These are phyloP conservation scores for Numida meleagris DNA, from an alignment of 2,113 vertebrate genomes.

Conservation along the genomic window DNA sequence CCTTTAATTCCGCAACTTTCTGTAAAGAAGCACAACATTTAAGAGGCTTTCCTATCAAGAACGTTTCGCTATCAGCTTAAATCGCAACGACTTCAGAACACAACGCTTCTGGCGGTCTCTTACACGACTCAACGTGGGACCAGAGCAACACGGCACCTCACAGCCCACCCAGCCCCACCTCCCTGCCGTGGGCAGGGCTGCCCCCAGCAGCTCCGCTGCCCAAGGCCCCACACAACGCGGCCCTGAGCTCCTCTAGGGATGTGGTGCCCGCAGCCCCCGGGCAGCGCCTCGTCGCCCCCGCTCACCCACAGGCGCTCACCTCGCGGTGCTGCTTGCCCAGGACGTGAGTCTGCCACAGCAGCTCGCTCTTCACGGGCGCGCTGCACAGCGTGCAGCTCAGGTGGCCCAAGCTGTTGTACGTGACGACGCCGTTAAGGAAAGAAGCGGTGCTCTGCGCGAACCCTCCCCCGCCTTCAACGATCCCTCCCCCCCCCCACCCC, in stretches of 20 bases:
- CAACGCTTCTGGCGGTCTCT: neutral
- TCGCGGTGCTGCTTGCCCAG: constrained; percentile 93
- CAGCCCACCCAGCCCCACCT: too few species aligned
- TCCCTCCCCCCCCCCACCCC: too few species aligned
- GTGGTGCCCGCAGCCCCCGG: too few species aligned
- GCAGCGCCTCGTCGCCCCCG: neutral
- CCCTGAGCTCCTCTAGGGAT: too few species aligned
- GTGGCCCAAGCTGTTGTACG: constrained; percentile 91
- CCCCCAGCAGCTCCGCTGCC: neutral
- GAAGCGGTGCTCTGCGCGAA: neutral
- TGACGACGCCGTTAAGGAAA: constrained; percentile 68
- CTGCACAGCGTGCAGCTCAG: constrained; percentile 89
- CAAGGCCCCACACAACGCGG: too few species aligned
- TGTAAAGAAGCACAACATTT: constrained; percentile 24
- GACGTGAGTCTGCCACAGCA: constrained; percentile 92
- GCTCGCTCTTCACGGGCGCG: constrained; percentile 86
- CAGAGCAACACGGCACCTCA: too few species aligned
- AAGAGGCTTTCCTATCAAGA: neutral
- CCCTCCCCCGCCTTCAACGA: too few species aligned
- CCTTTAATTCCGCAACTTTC: constrained; percentile 85
- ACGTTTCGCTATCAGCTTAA: neutral
- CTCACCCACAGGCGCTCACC: constrained; percentile 48
- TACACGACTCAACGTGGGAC: neutral
- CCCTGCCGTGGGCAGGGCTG: neutral
- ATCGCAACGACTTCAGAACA: neutral